Conservation (phyloP, 2,888 invertebrate species). For the Eristalinus sepulchralis region DNA sequence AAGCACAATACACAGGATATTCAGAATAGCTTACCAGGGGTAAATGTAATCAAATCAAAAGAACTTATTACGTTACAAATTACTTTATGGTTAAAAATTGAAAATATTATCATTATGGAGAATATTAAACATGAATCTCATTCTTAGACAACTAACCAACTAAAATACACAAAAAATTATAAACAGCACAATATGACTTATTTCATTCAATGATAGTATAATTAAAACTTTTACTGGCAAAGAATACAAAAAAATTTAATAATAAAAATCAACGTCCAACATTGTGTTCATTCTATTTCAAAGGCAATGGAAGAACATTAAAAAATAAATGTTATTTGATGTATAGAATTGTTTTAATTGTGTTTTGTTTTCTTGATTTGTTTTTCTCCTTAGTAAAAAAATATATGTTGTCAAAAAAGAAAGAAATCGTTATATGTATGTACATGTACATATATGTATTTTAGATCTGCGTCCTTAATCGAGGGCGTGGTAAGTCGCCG, state of each 20-base stretch:
- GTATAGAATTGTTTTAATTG: not conserved
- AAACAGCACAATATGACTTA: slow-evolving; percentile 22
- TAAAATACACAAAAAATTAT: not conserved
- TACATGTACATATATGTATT: slow-evolving; percentile 1
- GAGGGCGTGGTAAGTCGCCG: slow-evolving; percentile 92
- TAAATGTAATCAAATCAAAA: not conserved
- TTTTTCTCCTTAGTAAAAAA: slow-evolving; percentile 16
- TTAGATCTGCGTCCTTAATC: slow-evolving; percentile 92
- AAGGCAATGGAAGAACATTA: slow-evolving; percentile 9
- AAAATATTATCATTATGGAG: not conserved
- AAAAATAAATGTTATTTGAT: slow-evolving; percentile 20
- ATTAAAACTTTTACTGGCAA: slow-evolving; percentile 6
- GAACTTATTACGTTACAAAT: not conserved
- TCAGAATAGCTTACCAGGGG: not conserved
- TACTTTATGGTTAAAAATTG: not conserved
- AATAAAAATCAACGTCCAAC: slow-evolving; percentile 15
- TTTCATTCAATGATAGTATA: not conserved
- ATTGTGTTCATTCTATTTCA: slow-evolving; percentile 13
- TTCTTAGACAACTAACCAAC: not conserved
- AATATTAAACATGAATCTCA: not conserved
- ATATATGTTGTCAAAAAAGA: slow-evolving; percentile 22
- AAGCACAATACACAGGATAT: not conserved
- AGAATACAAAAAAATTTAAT: slow-evolving; percentile 17
- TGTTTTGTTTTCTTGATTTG: not conserved
- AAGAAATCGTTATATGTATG: not conserved